Conservation (phyloP, 2,888 invertebrate genomes). For the Papilio elwesi region DNA sequence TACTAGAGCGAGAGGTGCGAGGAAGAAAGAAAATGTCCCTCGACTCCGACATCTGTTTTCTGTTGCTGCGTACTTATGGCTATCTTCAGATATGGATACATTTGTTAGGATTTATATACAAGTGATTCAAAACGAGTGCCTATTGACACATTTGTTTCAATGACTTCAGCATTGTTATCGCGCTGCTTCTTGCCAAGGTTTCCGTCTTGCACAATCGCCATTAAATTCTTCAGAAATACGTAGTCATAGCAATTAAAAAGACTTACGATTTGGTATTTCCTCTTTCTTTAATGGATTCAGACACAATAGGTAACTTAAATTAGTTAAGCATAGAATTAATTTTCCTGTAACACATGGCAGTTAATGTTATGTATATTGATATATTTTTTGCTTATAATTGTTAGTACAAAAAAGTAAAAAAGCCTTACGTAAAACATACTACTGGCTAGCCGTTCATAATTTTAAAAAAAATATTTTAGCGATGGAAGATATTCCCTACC, state of each 20-base stretch:
- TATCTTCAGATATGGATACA: not conserved
- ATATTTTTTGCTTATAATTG: not conserved
- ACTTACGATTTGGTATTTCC: not conserved
- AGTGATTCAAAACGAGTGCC: constrained; percentile 7
- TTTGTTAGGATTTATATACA: not conserved
- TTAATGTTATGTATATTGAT: not conserved
- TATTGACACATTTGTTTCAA: constrained; percentile 34
- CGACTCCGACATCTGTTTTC: not conserved
- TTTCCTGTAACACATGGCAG: not conserved
- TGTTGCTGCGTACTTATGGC: not conserved
- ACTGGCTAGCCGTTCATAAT: too few species aligned
- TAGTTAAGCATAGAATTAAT: not conserved
- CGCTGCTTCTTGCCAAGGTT: constrained; percentile 8
- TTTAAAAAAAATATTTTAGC: too few species aligned
- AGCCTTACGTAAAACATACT: too few species aligned
- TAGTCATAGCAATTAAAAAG: constrained; percentile 4
- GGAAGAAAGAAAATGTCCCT: not conserved
- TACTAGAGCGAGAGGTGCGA: not conserved
- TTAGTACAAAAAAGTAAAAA: not conserved
- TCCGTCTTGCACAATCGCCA: constrained; percentile 22
- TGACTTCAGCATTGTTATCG: constrained; percentile 28
- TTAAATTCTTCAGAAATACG: constrained; percentile 24
- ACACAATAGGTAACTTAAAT: not conserved
- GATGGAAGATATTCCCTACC: too few species aligned
- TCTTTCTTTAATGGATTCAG: not conserved